Evolutionary conservation across 92 coral and sea anemone species (phyloP).

Genomic region (Palythoa heliodiscus): DNA sequence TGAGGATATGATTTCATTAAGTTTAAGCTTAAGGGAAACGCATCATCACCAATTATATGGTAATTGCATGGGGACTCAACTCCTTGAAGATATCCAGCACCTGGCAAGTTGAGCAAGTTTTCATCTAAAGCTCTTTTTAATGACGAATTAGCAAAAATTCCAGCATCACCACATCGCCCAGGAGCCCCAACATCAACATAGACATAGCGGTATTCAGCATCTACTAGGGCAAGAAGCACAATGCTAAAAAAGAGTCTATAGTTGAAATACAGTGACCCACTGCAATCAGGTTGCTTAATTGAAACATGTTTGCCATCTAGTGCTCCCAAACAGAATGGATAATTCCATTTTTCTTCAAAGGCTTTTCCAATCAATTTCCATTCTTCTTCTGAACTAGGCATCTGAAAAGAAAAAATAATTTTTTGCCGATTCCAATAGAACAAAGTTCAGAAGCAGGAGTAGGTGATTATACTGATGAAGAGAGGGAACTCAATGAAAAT

Average conservation of each 20-base stretch:
- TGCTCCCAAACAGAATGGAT: constrained; percentile 21
- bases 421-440: constrained; percentile 2
- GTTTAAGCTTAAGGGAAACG: constrained; percentile 17
- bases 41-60: constrained; percentile 31
- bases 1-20: constrained; percentile 23
- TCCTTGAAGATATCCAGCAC: constrained; percentile 21
- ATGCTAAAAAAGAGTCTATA: constrained; percentile 14
- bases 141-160: constrained; percentile 20
- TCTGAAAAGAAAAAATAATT: constrained; percentile 11
- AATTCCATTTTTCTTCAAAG: constrained; percentile 10
- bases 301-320: constrained; percentile 14
- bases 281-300: constrained; percentile 1
- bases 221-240: constrained; percentile 28
- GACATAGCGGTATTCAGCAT: constrained; percentile 19
- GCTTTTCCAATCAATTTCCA: constrained; percentile 6
- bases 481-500: constrained; percentile 6
- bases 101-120: constrained; percentile 12
- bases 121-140: constrained; percentile 29
- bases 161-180: constrained; percentile 40
- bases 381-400: constrained; percentile 12
- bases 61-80: constrained; percentile 9
- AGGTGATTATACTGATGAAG: constrained; percentile 12
- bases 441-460: constrained; percentile 9
- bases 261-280: constrained; percentile 15
- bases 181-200: constrained; percentile 34